Evolutionary conservation across 2,888 invertebrate genomes (phyloP).

Genomic region (Metallyticus violacea): DNA sequence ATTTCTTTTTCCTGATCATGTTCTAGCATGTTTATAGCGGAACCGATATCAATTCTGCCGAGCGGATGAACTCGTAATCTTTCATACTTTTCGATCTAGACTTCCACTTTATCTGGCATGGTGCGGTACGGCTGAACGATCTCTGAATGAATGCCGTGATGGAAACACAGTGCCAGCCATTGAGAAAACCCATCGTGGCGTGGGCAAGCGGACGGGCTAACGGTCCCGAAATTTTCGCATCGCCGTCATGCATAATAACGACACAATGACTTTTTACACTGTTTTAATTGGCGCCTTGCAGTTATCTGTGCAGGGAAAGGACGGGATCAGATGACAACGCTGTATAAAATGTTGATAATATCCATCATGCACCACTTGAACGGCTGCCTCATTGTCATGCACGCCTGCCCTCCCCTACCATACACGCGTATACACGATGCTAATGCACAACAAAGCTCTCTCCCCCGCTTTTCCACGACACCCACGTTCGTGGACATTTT

Average conservation of each 20-base stretch:
- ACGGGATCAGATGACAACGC: background rate
- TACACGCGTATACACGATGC: background rate
- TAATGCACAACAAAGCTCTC: background rate
- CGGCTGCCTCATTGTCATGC: background rate
- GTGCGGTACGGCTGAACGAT: background rate
- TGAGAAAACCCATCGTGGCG: background rate
- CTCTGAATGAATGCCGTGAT: background rate
- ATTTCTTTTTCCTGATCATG: background rate
- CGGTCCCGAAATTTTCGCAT: constrained; percentile 11
- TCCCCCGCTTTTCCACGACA: no score
- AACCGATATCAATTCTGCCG: background rate
- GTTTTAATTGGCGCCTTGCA: constrained; percentile 28
- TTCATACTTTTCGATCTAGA: background rate
- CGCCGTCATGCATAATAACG: no score
- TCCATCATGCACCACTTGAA: constrained; percentile 22
- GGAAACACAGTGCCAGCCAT: background rate
- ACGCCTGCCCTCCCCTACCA: background rate
- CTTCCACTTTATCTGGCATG: background rate
- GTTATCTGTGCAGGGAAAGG: background rate
- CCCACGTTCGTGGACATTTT: background rate
- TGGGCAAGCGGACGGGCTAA: background rate
- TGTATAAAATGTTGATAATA: constrained; percentile 19
- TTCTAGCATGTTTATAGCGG: background rate
- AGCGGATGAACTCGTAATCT: background rate
- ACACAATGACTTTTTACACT: constrained; percentile 28